These are phyloP conservation scores for Glaucomys volans DNA, from an alignment of 2,113 vertebrate species.

Conservation along the genomic window DNA sequence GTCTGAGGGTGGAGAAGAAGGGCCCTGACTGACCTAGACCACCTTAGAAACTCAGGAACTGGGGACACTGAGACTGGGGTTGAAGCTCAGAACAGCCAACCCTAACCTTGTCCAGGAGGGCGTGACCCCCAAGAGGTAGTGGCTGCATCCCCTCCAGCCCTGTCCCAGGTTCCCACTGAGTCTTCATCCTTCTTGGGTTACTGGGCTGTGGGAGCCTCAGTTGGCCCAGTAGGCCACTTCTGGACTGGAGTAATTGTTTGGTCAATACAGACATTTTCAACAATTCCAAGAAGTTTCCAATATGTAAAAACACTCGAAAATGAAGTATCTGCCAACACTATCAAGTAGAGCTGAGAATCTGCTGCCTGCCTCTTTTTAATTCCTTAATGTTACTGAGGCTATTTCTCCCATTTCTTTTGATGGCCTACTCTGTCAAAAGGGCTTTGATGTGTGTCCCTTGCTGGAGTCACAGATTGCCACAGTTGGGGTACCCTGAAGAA, in stretches of 20 bases:
- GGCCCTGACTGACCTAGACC: not conserved
- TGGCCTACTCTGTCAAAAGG: not conserved
- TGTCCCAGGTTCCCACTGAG: fast-evolving
- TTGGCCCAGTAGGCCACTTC: not conserved
- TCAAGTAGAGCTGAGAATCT: not conserved
- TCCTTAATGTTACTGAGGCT: not conserved
- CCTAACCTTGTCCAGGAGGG: not conserved
- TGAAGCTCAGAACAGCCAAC: too few relatives aligned
- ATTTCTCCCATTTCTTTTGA: not conserved
- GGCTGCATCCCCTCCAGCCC: fast-evolving
- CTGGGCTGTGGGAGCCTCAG: not conserved
- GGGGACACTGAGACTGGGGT: not conserved
- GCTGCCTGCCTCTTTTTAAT: not conserved
- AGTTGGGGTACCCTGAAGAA: not conserved
- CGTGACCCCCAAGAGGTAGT: not conserved
- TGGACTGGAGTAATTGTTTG: not conserved
- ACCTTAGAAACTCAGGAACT: not conserved
- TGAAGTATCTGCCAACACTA: not conserved
- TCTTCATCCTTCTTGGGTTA: not conserved
- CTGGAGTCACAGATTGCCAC: not conserved
- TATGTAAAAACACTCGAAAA: conserved; percentile 1
- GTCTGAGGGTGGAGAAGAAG: not conserved
- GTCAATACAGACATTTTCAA: not conserved
- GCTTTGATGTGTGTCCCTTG: not conserved
- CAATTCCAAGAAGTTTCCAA: not conserved